These are phyloP conservation scores for Diceros bicornis DNA, from an alignment of 2,797 vertebrate genomes.

Conservation along the genomic window DNA sequence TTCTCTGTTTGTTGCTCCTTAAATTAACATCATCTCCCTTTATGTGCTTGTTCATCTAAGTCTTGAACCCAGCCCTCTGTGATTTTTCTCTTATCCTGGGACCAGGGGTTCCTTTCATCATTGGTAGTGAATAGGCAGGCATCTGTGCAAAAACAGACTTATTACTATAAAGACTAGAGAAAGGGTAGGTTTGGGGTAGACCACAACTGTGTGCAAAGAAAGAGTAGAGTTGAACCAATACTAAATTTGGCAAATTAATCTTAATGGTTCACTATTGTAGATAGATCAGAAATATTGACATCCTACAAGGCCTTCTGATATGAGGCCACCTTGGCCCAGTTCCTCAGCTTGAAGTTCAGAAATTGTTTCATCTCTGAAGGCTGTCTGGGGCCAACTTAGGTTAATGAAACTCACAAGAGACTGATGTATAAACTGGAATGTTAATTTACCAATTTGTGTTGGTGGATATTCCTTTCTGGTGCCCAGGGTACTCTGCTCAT, in stretches of 20 bases:
- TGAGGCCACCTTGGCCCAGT: not conserved
- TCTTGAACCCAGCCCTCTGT: not conserved
- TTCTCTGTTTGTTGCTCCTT: not conserved
- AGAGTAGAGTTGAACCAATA: not conserved
- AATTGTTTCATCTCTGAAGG: conserved; percentile 6
- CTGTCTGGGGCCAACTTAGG: not conserved
- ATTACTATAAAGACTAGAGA: not conserved
- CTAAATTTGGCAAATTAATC: not conserved
- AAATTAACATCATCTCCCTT: not conserved
- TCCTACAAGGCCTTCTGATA: not conserved
- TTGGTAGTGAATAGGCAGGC: not conserved
- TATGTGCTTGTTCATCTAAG: not conserved
- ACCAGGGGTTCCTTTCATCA: not conserved
- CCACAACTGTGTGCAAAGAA: not conserved
- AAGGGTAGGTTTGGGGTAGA: not conserved
- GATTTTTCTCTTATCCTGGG: conserved; percentile 1
- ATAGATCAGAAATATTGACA: not conserved
- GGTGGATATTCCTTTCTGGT: not conserved
- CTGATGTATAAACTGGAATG: not conserved
- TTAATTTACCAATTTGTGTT: not conserved
- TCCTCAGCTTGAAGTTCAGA: conserved; percentile 40
- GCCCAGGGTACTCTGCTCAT: not conserved
- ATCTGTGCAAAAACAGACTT: not conserved
- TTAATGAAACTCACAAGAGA: not conserved
- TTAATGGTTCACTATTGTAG: not conserved